Evolutionary conservation across 64 coral and sea anemone genomes (phyloP).

Genomic region (Catalaphyllia jardinei): DNA sequence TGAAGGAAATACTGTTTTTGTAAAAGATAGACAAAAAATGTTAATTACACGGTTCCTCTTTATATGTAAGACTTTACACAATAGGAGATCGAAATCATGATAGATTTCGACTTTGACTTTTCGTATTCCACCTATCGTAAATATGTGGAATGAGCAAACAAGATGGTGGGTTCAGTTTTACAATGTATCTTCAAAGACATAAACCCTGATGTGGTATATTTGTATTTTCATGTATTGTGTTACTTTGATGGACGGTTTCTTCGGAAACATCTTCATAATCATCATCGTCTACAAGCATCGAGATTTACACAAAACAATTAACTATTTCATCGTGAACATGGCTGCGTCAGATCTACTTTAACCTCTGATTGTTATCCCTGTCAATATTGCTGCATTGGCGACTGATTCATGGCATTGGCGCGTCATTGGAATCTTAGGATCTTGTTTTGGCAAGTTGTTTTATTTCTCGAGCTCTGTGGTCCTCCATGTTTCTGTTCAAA

Average conservation of each 20-base stretch:
- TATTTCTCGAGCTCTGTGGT: background rate
- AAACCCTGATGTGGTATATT: no score
- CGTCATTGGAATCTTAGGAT: background rate
- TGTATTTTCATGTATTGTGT: background rate
- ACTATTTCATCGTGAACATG: slow-evolving; percentile 16
- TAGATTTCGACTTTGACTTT: no score
- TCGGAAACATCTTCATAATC: background rate
- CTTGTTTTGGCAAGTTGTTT: background rate
- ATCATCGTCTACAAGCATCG: background rate
- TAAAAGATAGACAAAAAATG: no score
- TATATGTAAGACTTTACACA: no score
- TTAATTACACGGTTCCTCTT: no score
- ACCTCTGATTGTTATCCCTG: background rate
- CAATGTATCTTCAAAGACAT: no score
- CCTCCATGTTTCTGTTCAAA: background rate
- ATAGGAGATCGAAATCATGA: no score
- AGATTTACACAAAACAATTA: background rate
- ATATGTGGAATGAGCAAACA: no score
- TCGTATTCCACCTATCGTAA: no score
- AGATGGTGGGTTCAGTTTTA: no score
- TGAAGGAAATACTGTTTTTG: no score
- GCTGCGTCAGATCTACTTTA: background rate
- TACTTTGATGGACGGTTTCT: background rate
- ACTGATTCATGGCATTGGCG: background rate
- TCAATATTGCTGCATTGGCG: background rate